Percentiles rank a stretch among this genome's conserved stretches.
Evolutionary conservation across 2,888 invertebrate genomes (phyloP).

Genomic region (Labia minor): DNA sequence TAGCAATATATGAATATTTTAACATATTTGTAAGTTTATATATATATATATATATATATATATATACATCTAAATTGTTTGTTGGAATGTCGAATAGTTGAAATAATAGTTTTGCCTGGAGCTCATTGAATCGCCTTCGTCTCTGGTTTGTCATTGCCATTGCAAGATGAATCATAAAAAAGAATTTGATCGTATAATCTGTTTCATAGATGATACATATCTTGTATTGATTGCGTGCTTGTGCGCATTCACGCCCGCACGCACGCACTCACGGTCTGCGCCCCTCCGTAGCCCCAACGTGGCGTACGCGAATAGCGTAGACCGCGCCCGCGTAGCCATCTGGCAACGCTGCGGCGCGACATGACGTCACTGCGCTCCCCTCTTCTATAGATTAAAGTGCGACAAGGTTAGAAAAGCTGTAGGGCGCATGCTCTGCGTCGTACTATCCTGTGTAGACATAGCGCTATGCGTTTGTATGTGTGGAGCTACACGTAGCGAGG

Average conservation of each 20-base stretch:
- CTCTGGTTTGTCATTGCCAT: no score
- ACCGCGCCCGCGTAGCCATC: neutral
- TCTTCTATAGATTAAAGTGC: conserved; percentile 1
- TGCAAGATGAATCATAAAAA: no score
- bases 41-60: no score
- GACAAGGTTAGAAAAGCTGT: neutral
- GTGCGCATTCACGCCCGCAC: neutral
- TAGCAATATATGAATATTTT: no score
- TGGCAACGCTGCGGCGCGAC: neutral
- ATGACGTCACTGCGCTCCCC: neutral
- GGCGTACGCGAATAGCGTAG: neutral
- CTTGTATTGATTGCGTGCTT: neutral
- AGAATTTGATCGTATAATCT: neutral
- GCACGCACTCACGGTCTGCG: neutral
- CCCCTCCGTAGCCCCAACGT: neutral
- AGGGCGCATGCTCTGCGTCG: neutral
- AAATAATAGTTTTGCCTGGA: no score
- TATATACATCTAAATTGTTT: no score
- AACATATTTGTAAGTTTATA: no score
- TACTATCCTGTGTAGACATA: no score
- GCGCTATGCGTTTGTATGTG: no score
- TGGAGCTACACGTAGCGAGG: no score
- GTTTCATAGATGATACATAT: conserved; percentile 1
- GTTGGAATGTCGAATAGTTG: no score
- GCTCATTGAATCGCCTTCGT: no score